Conservation (phyloP, 1,140 invertebrate genomes). For the Lasioglossum albipes region DNA sequence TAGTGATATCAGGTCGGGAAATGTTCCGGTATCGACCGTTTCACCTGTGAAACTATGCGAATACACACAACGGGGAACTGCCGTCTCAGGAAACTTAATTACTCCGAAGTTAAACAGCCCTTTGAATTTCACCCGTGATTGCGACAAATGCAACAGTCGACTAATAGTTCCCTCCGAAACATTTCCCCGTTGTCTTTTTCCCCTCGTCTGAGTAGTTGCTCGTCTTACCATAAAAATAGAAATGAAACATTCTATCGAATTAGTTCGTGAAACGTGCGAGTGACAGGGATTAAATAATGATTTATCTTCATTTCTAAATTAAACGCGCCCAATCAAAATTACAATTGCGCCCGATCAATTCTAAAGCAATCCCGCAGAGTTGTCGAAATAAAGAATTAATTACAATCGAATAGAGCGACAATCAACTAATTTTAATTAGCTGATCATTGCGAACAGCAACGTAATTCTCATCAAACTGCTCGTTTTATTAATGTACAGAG, state of each 20-base stretch:
- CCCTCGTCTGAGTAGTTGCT: not conserved
- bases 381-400: too few relatives aligned
- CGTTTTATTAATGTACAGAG: too few relatives aligned
- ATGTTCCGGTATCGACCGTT: slow-evolving; percentile 43
- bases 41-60: slow-evolving; percentile 26
- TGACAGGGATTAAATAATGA: too few relatives aligned
- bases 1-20: slow-evolving; percentile 27
- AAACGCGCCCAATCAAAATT: too few relatives aligned
- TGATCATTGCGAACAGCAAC: too few relatives aligned
- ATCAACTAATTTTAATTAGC: too few relatives aligned
- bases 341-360: too few relatives aligned
- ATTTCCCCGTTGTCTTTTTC: not conserved
- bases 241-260: not conserved
- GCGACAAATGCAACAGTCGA: not conserved
- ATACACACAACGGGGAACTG: not conserved
- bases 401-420: too few relatives aligned
- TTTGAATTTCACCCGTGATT: slow-evolving; percentile 18
- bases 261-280: too few relatives aligned
- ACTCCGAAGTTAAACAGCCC: slow-evolving; percentile 1
- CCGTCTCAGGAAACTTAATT: slow-evolving; percentile 11
- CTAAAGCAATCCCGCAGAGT: too few relatives aligned
- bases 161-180: not conserved
- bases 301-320: too few relatives aligned
- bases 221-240: not conserved
- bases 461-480: too few relatives aligned